Evolutionary conservation across 1,140 invertebrate genomes (phyloP).

Genomic region (Drosophila mayri): DNA sequence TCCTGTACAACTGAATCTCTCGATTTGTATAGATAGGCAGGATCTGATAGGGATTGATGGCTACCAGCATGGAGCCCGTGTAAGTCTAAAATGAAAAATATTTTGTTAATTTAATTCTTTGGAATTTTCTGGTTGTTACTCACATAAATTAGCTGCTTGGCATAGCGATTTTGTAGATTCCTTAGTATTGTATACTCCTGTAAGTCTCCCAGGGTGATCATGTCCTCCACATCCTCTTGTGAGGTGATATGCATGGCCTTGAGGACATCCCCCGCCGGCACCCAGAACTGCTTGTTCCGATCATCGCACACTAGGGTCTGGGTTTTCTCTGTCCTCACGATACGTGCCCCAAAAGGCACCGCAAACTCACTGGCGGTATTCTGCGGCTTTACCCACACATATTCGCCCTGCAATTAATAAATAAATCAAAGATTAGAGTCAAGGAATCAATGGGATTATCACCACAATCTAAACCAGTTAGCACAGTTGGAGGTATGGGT

Average conservation of each 20-base stretch:
- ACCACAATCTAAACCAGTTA: slow-evolving; percentile 17
- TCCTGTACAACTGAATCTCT: slow-evolving; percentile 93
- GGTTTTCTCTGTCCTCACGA: slow-evolving; percentile 92
- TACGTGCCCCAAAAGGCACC: slow-evolving; percentile 92
- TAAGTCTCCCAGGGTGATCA: slow-evolving; percentile 96
- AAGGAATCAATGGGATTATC: slow-evolving; percentile 19
- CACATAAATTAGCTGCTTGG: slow-evolving; percentile 95
- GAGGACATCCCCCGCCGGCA: slow-evolving; percentile 87
- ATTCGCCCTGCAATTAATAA: slow-evolving; percentile 88
- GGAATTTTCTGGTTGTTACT: slow-evolving; percentile 72
- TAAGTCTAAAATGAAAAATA: slow-evolving; percentile 91
- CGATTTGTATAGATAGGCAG: slow-evolving; percentile 96
- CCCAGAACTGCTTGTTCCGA: slow-evolving; percentile 88
- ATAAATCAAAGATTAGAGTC: slow-evolving; percentile 18
- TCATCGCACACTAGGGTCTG: slow-evolving; percentile 92
- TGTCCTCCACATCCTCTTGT: slow-evolving; percentile 95
- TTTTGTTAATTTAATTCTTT: not conserved
- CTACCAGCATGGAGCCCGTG: slow-evolving; percentile 96
- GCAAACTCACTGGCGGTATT: slow-evolving; percentile 89
- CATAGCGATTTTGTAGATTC: slow-evolving; percentile 96
- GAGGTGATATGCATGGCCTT: slow-evolving; percentile 95
- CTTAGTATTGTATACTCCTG: slow-evolving; percentile 96
- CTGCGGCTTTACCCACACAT: slow-evolving; percentile 93
- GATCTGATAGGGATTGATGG: slow-evolving; percentile 97
- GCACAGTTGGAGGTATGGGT: not conserved